Percentiles rank a stretch among this genome's conserved stretches.
phyloP scores from a whole-genome alignment of 2,888 invertebrate genomes.

The Galerucella calmariensis region DNA sequence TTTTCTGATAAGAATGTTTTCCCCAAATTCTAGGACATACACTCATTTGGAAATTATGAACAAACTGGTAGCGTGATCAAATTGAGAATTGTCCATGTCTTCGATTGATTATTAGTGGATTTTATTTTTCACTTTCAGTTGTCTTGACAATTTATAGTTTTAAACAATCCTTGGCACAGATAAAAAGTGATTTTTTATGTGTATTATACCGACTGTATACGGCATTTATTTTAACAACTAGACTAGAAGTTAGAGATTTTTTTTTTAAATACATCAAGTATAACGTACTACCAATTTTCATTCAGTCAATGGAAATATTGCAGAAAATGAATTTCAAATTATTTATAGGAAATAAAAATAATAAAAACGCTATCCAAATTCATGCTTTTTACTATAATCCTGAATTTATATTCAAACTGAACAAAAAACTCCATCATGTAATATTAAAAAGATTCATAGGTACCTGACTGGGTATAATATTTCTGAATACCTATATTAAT shows the following conservation, averaged over 20 bases:
- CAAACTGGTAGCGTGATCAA: too few relatives aligned
- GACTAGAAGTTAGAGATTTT: constrained; percentile 27
- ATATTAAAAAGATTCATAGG: too few relatives aligned
- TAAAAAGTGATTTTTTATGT: constrained; percentile 17
- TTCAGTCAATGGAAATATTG: constrained; percentile 3
- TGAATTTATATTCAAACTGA: too few relatives aligned
- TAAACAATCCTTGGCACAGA: background rate
- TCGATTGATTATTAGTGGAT: background rate
- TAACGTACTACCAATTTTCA: constrained; percentile 12
- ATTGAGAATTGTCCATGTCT: too few relatives aligned
- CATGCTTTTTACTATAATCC: background rate
- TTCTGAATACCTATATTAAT: too few relatives aligned
- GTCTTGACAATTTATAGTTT: background rate
- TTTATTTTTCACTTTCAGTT: background rate
- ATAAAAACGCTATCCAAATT: background rate
- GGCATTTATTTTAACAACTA: constrained; percentile 32
- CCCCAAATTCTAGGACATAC: too few relatives aligned
- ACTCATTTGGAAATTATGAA: too few relatives aligned
- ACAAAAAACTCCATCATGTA: too few relatives aligned
- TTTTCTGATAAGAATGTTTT: too few relatives aligned
- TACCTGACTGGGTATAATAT: too few relatives aligned
- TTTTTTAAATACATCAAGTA: constrained; percentile 10
- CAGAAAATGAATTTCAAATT: constrained; percentile 10
- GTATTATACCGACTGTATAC: constrained; percentile 35
- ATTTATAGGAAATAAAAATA: constrained; percentile 4